Evolutionary conservation across 2,113 vertebrate genomes (phyloP).

Genomic region (Melanerpes formicivorus): DNA sequence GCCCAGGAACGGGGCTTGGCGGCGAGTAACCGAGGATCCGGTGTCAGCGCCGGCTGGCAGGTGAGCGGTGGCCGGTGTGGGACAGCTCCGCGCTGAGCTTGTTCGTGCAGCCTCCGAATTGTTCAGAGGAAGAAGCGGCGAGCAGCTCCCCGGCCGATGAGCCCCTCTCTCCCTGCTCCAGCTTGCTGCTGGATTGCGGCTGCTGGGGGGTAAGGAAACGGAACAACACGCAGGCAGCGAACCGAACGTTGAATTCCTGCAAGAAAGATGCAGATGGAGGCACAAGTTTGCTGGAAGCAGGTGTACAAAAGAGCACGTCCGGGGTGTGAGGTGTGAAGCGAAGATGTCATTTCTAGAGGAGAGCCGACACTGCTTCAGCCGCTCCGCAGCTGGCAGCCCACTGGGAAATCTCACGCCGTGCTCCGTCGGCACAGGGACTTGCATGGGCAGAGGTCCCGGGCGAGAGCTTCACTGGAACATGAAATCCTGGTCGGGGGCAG

Average conservation of each 20-base stretch:
- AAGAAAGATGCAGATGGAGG: neutral
- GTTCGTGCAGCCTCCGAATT: neutral
- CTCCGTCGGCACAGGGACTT: rapidly evolving
- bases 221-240: rapidly evolving
- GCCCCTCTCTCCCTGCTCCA: neutral
- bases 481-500: rapidly evolving
- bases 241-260: rapidly evolving
- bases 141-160: neutral
- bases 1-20: neutral
- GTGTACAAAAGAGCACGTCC: neutral
- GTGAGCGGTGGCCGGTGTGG: neutral
- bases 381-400: neutral
- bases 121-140: neutral
- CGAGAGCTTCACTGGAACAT: rapidly evolving
- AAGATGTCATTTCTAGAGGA: neutral
- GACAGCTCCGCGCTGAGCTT: neutral
- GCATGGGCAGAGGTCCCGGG: rapidly evolving
- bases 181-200: neutral
- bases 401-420: rapidly evolving
- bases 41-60: neutral
- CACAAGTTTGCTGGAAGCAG: neutral
- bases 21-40: neutral
- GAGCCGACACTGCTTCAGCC: neutral
- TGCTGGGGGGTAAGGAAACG: neutral
- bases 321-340: neutral